Base-by-base conservation (phyloP, 1,140 invertebrate genomes). In the Scylla paramamosain region DNA sequence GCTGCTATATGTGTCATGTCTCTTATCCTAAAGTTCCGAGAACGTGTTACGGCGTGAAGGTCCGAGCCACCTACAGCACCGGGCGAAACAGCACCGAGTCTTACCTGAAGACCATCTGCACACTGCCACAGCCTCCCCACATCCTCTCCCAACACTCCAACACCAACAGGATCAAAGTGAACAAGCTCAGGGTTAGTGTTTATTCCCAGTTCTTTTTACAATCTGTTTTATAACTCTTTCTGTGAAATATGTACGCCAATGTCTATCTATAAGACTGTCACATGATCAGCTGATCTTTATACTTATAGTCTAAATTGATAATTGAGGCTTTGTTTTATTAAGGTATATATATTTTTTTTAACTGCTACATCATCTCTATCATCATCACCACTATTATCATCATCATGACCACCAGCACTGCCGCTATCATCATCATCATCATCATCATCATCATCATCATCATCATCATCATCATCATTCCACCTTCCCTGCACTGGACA, bases 31-130 rank as follows among this genome's bases (percentile, higher is more conserved):
- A 77, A 77, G 67, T 1, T 77, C 20, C 67, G 20, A 20, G 20
- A 8, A 77, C 12, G n/a, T 77, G 67, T 20, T 77, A 77, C n/a
- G 67, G 20, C 20, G 67, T 77, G 4, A 7, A n/a, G n/a, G 67
- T 77, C 20, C 67, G 20, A 77, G 67, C 67, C 20, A n/a, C n/a
- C 67, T n/a, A 20, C 67, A 0, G 20, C 20, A n/a, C 12, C n/a
- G 20, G 20, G 6, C 67, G n/a, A 77, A 77, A 77, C 67, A n/a
- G 10, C n/a, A 88, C 45, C 25, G 14, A 32, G 0, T 88, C 31
- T 45, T 3, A 7, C 45, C 32, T 88, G 86, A 45, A 20, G 31
- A 94, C 93, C n/a, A 83, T 94, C 88, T 94, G 93, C 32, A 94
- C 93, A 20, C 31, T 94, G 31, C 12, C 59, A 4, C 59, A 25